Conservation (phyloP, 2,888 invertebrate genomes). For the Drosophila borealis region DNA sequence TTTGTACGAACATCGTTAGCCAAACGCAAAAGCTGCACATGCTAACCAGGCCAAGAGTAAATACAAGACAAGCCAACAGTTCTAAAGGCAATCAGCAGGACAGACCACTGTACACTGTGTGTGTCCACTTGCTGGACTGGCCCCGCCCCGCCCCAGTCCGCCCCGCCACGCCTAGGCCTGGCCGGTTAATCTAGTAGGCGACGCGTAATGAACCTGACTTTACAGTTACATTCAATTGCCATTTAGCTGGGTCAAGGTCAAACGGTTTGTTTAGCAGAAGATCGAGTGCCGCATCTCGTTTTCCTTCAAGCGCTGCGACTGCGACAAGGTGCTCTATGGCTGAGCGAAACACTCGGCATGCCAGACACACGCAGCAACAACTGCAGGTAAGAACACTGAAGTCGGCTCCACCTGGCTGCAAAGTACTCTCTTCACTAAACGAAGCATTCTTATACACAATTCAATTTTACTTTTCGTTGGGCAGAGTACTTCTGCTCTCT, state of each 20-base stretch:
- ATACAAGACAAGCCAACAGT: conserved; percentile 20
- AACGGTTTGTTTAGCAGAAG: conserved; percentile 24
- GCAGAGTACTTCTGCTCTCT: too few relatives aligned
- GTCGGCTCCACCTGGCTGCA: background rate
- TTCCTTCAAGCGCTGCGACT: conserved; percentile 26
- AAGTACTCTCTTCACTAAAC: conserved; percentile 3
- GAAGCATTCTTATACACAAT: too few relatives aligned
- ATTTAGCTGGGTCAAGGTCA: conserved; percentile 76
- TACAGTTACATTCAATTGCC: conserved; percentile 49
- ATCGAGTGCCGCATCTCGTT: conserved; percentile 36
- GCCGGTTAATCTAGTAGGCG: conserved; percentile 35
- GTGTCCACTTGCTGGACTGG: conserved; percentile 2
- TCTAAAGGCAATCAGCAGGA: conserved; percentile 37
- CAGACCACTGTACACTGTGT: background rate
- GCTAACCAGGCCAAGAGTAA: conserved; percentile 72
- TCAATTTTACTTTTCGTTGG: too few relatives aligned
- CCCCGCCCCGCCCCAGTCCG: too few relatives aligned
- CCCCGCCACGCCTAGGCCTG: background rate
- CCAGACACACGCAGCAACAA: conserved; percentile 40
- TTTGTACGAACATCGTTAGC: conserved; percentile 53
- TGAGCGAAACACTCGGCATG: conserved; percentile 28
- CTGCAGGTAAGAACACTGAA: conserved; percentile 12
- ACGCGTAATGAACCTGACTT: conserved; percentile 51
- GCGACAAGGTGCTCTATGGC: conserved; percentile 21
- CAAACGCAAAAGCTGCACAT: conserved; percentile 39